Conservation (phyloP, 2,797 vertebrate genomes). For the Otus scops region DNA sequence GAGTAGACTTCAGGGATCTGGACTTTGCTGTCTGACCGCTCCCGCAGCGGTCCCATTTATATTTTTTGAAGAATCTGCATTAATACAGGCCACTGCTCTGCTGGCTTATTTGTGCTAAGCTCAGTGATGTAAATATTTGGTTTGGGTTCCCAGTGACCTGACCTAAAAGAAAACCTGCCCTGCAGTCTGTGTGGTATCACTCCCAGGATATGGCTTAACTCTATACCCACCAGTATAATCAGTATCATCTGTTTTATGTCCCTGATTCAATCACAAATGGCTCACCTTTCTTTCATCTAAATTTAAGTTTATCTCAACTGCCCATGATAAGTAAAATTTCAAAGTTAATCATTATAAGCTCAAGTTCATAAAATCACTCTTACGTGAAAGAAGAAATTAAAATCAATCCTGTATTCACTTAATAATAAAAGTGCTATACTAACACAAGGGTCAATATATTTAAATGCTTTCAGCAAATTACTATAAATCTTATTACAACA, state of each 20-base stretch:
- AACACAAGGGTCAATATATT: background rate
- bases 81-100: background rate
- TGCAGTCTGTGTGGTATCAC: background rate
- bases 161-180: background rate
- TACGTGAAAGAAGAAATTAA: slow-evolving; percentile 42
- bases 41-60: background rate
- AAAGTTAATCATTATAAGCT: slow-evolving; percentile 42
- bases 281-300: background rate
- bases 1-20: background rate
- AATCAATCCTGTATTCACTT: slow-evolving; percentile 5
- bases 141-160: background rate
- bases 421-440: slow-evolving; percentile 21
- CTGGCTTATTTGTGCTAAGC: background rate
- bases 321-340: background rate
- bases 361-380: slow-evolving; percentile 37
- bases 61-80: background rate
- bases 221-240: background rate
- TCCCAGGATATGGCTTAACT: background rate
- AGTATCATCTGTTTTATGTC: background rate
- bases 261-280: background rate
- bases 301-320: slow-evolving; percentile 14
- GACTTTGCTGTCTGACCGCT: background rate
- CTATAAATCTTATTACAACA: background rate
- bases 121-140: background rate
- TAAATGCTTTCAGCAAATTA: background rate